These are phyloP conservation scores for Tapirus indicus DNA, from an alignment of 2,797 vertebrate species.

Conservation along the genomic window DNA sequence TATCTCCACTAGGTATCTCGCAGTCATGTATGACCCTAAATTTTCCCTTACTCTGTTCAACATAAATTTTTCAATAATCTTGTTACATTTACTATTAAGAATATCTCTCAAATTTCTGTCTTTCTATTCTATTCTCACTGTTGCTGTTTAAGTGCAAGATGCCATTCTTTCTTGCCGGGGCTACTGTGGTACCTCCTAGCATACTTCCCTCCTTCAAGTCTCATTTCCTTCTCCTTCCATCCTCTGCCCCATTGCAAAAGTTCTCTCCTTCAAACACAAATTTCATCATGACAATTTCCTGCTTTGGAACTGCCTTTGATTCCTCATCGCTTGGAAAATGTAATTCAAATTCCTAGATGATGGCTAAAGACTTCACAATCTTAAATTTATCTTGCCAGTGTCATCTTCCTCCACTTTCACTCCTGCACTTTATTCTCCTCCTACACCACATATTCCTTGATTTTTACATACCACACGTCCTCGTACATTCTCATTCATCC, in stretches of 20 bases:
- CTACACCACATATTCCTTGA: background rate
- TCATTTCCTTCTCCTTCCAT: constrained; percentile 14
- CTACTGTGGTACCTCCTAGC: background rate
- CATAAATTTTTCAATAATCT: background rate
- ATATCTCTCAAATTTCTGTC: background rate
- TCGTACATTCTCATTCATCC: background rate
- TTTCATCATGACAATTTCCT: background rate
- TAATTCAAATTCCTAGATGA: background rate
- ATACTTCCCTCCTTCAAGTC: background rate
- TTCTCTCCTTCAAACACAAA: constrained; percentile 13
- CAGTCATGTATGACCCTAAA: background rate
- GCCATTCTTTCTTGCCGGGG: background rate
- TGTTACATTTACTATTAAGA: background rate
- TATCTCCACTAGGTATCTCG: background rate
- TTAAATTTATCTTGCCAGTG: background rate
- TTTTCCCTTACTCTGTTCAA: background rate
- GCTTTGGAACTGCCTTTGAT: background rate
- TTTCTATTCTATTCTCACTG: constrained; percentile 3
- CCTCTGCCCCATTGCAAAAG: background rate
- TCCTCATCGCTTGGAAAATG: background rate
- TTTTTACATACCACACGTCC: background rate
- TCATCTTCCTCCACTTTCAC: background rate
- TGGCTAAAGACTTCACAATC: background rate
- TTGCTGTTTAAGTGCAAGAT: background rate
- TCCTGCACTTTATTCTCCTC: background rate